Percentiles rank a stretch among this genome's conserved stretches.
Evolutionary conservation across 2,113 vertebrate genomes (phyloP).

Genomic region (Mustela nigripes): DNA sequence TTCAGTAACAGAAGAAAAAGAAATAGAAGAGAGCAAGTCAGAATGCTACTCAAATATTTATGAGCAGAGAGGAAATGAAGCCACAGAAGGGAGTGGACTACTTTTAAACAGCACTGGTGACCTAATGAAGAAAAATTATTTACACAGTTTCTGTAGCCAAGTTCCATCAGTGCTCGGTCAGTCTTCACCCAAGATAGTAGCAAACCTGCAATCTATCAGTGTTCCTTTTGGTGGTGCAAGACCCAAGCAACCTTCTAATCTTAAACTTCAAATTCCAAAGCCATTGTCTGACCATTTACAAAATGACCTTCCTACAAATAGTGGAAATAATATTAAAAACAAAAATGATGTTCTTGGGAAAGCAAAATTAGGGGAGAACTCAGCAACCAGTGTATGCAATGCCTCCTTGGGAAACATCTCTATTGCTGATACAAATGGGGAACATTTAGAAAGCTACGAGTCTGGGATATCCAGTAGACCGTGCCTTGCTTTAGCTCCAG

Average conservation of each 20-base stretch:
- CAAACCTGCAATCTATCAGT: constrained; percentile 92
- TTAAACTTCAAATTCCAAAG: constrained; percentile 97
- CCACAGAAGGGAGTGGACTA: constrained; percentile 85
- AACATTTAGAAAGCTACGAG: constrained; percentile 88
- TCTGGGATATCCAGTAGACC: constrained; percentile 87
- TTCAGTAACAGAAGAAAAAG: constrained; percentile 98
- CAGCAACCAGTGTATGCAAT: constrained; percentile 82
- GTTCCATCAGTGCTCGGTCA: constrained; percentile 86
- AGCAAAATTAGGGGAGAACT: constrained; percentile 83
- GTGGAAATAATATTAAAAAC: constrained; percentile 92
- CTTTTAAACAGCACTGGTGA: constrained; percentile 88
- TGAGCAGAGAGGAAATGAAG: constrained; percentile 91
- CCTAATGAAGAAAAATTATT: constrained; percentile 90
- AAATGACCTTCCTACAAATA: constrained; percentile 91
- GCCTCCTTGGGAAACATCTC: constrained; percentile 87
- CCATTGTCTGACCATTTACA: constrained; percentile 94
- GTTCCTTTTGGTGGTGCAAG: constrained; percentile 97
- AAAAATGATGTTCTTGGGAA: constrained; percentile 93
- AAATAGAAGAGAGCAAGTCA: constrained; percentile 99
- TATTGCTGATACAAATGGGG: constrained; percentile 88
- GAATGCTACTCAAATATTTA: constrained; percentile 90
- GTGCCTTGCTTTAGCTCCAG: constrained; percentile 89
- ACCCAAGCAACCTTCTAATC: constrained; percentile 97
- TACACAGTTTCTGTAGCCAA: constrained; percentile 89
- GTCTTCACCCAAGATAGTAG: constrained; percentile 87